These are phyloP conservation scores for Hydroisotoma schaefferi DNA, from an alignment of 2,888 invertebrate genomes.

Conservation along the genomic window DNA sequence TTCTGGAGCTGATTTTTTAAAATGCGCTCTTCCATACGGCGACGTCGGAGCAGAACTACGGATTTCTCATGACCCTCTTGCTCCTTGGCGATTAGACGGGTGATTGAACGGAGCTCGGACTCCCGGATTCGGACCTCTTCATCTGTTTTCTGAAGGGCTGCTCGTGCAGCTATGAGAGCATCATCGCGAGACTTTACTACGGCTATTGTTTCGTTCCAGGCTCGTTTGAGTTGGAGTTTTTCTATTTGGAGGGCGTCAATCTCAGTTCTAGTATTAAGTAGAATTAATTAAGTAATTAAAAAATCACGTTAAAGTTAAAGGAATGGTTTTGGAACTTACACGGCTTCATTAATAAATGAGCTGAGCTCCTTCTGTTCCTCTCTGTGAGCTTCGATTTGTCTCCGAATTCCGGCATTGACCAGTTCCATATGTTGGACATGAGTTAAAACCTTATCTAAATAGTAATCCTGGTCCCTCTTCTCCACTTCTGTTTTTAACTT, in stretches of 20 bases:
- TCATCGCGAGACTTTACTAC: constrained; percentile 47
- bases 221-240: constrained; percentile 44
- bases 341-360: constrained; percentile 42
- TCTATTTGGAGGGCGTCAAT: constrained; percentile 48
- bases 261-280: constrained; percentile 30
- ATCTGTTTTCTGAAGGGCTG: constrained; percentile 34
- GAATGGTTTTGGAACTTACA: constrained; percentile 16
- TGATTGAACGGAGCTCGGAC: constrained; percentile 40
- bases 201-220: constrained; percentile 48
- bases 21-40: constrained; percentile 45
- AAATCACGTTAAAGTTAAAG: neutral
- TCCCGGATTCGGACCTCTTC: constrained; percentile 40
- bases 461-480: constrained; percentile 46
- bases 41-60: constrained; percentile 39
- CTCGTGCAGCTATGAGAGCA: constrained; percentile 42
- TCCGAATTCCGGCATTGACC: constrained; percentile 43
- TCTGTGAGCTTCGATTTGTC: constrained; percentile 46
- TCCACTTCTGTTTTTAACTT: constrained; percentile 41
- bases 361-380: constrained; percentile 47
- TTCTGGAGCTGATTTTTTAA: constrained; percentile 31
- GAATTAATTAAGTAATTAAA: neutral
- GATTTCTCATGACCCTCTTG: constrained; percentile 44
- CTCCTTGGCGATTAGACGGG: constrained; percentile 38
- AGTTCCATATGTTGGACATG: constrained; percentile 47
- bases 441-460: constrained; percentile 44